phyloP scores from a whole-genome alignment of 2,113 vertebrate species.

The Leptodactylus fuscus region DNA sequence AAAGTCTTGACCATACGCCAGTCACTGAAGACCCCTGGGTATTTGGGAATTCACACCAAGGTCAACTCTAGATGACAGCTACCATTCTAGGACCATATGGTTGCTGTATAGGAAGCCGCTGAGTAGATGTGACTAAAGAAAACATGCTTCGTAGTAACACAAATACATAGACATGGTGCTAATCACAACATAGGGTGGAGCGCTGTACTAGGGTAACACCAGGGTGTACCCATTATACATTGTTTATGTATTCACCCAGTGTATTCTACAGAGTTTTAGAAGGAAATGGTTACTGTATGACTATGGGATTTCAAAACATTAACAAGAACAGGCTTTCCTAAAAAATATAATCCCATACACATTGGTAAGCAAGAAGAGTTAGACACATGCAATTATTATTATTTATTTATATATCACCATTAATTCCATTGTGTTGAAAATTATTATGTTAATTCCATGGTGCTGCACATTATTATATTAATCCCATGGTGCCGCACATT shows the following conservation, averaged over 20 bases:
- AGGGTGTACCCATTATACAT: not conserved
- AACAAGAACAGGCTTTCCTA: too few species aligned
- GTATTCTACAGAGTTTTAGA: not conserved
- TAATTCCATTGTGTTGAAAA: too few species aligned
- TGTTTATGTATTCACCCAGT: not conserved
- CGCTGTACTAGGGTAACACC: not conserved
- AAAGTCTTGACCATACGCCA: slow-evolving; percentile 10
- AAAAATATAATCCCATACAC: too few species aligned
- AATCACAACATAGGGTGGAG: not conserved
- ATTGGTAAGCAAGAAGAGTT: too few species aligned
- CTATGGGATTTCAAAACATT: not conserved
- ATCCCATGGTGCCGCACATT: too few species aligned
- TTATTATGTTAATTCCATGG: too few species aligned
- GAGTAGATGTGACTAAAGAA: not conserved
- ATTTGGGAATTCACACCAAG: slow-evolving; percentile 16
- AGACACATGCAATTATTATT: too few species aligned
- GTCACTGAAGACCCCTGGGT: slow-evolving; percentile 3
- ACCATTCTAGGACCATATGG: slow-evolving; percentile 2
- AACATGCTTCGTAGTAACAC: not conserved
- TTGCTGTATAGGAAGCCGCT: not conserved
- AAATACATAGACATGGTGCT: not conserved
- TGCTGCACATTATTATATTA: too few species aligned
- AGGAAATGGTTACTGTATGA: not conserved
- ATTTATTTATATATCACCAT: too few species aligned
- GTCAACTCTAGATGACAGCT: not conserved